Base-by-base conservation (phyloP, 2,888 invertebrate genomes). In the Pseudococcus longispinus region DNA sequence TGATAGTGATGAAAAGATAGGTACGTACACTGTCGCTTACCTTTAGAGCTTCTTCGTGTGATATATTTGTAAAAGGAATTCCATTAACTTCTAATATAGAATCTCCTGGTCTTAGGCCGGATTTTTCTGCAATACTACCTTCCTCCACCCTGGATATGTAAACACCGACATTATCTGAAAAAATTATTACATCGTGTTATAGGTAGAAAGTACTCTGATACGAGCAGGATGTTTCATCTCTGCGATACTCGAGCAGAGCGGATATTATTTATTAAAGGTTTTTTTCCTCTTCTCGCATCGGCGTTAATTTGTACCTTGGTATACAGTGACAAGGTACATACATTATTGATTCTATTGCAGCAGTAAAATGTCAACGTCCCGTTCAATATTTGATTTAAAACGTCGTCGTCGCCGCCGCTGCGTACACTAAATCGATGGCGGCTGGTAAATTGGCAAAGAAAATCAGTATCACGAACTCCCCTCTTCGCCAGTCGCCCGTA, bases 51-150 rank as follows among this genome's bases (percentile, higher is more conserved):
- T 97, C 97, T 91, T 96, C 95, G 91, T 97, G 97, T 89, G 95
- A 95, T 91, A 97, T 96, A 90, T 96, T 96, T 87, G 96, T 95
- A 92, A 97, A 97, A 89, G 97, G 97, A 88, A 96, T 96, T 88
- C 97, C 97, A 92, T 98, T 98, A 89, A 97, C 97, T 92, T 97
- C 97, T 90, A 98, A 93, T 91, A 98, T 97, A 91, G 97, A 96
- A 93, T 98, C 97, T 89, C 98, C 98, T 89, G 96, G 96, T 90
- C 96, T 93, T 89, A 97, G 93, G 88, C 97, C 97, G 88, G 96
- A 95, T 89, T 96, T 93, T 91, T 97, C 96, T 89, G 97, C 96
- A 89, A 96, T 95, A 90, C 96, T 96, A 88, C 96, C 95, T 90
- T 96, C 96, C 91, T 97, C 96, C 90, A 97, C 96, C 90, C 96